Conservation (phyloP, 2,113 vertebrate genomes). For the Cyphomyrus discorhynchus region DNA sequence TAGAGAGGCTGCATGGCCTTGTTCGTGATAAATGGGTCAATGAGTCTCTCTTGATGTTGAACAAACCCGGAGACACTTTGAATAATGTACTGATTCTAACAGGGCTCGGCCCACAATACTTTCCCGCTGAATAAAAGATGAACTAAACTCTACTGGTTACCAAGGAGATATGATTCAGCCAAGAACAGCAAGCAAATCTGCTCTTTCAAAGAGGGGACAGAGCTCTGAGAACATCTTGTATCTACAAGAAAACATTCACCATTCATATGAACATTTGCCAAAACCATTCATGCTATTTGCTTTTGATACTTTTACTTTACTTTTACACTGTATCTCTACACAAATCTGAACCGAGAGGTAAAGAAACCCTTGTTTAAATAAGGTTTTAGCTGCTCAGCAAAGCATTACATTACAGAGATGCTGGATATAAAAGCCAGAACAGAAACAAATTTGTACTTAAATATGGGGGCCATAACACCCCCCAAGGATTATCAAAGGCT, state of each 20-base stretch:
- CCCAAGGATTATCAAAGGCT: background rate
- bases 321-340: background rate
- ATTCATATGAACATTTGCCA: background rate
- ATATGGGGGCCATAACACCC: background rate
- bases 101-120: background rate
- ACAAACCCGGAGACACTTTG: slow-evolving; percentile 16
- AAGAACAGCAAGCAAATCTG: background rate
- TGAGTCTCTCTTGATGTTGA: background rate
- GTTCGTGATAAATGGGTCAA: slow-evolving; percentile 14
- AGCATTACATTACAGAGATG: background rate
- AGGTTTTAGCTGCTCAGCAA: background rate
- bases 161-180: slow-evolving; percentile 21
- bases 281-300: background rate
- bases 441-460: background rate
- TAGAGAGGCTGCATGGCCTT: background rate
- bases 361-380: background rate
- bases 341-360: background rate
- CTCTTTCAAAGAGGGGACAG: background rate
- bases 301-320: background rate
- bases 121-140: slow-evolving; percentile 12
- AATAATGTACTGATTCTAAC: slow-evolving; percentile 20
- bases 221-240: background rate
- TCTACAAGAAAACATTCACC: background rate
- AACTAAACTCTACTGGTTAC: slow-evolving; percentile 10
- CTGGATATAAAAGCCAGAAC: background rate